Percentiles rank a stretch among this genome's conserved stretches.
Conservation (phyloP, 2,888 invertebrate species). For the Eueremaeus valkanovi region DNA sequence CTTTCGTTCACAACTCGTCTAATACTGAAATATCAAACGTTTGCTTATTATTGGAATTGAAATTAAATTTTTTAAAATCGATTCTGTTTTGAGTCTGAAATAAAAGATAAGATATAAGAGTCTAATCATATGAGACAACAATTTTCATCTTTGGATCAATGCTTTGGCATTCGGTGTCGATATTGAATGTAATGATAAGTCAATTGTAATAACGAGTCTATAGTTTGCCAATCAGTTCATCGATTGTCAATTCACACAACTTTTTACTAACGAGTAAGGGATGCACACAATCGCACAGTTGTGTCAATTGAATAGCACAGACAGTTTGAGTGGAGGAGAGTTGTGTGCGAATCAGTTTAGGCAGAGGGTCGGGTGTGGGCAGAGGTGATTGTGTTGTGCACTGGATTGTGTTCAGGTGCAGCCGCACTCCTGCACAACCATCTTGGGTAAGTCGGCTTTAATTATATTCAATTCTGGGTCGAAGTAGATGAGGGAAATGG, state of each 20-base stretch:
- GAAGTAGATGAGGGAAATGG: conserved; percentile 88
- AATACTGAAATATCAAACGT: neutral
- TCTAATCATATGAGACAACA: neutral
- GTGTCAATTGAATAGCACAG: neutral
- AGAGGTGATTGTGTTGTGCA: neutral
- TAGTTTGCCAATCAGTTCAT: too few species aligned
- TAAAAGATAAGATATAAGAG: too few species aligned
- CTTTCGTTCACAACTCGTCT: conserved; percentile 9
- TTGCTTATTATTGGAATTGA: too few species aligned
- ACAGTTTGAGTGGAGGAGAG: neutral
- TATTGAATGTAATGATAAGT: neutral
- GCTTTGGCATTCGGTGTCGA: neutral
- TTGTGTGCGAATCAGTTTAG: neutral
- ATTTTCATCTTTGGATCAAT: neutral
- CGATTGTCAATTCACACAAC: too few species aligned
- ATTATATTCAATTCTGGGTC: conserved; percentile 84
- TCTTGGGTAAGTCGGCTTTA: conserved; percentile 87
- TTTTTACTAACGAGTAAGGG: too few species aligned
- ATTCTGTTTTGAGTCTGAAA: neutral
- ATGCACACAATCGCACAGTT: too few species aligned
- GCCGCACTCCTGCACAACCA: conserved; percentile 93
- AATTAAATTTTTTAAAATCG: too few species aligned
- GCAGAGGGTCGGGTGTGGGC: neutral
- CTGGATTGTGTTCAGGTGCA: conserved; percentile 65
- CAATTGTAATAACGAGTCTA: too few species aligned